A percentile compares a stretch with the other conserved stretches of the same genome.
phyloP scores from a whole-genome alignment of 2,888 invertebrate species.

The Drosophila austrosaltans region DNA sequence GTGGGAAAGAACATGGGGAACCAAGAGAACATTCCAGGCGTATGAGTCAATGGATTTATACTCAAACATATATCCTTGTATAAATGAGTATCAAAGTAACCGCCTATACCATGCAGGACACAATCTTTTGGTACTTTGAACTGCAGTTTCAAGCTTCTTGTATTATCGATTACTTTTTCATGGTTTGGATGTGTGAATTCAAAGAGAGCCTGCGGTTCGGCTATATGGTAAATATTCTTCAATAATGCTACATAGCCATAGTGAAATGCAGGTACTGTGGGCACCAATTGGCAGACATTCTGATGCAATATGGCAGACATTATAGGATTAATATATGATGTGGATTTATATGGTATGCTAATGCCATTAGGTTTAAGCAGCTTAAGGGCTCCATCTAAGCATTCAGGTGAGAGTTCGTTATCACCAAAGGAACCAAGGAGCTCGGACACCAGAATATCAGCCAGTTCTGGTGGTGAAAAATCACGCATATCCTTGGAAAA shows the following conservation, averaged over 20 bases:
- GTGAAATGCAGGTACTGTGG: conserved; percentile 85
- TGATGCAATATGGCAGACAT: conserved; percentile 94
- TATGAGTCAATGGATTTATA: conserved; percentile 94
- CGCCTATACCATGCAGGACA: conserved; percentile 96
- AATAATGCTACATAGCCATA: conserved; percentile 95
- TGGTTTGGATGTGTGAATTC: conserved; percentile 95
- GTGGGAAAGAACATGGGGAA: conserved; percentile 97
- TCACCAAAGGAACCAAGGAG: conserved; percentile 98
- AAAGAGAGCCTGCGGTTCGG: conserved; percentile 86
- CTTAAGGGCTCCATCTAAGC: conserved; percentile 96
- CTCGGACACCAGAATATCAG: conserved; percentile 98
- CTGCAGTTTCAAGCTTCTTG: conserved; percentile 87
- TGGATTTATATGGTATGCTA: conserved; percentile 95
- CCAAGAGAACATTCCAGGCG: conserved; percentile 98
- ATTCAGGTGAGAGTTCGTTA: conserved; percentile 99
- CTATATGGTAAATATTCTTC: conserved; percentile 82
- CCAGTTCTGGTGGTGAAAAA: conserved; percentile 91
- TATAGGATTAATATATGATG: conserved; percentile 96
- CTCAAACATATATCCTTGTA: conserved; percentile 94
- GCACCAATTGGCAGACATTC: conserved; percentile 85
- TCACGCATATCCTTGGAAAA: conserved; percentile 94
- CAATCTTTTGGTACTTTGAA: conserved; percentile 90
- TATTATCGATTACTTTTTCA: conserved; percentile 88
- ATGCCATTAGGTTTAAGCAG: conserved; percentile 94
- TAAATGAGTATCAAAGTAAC: conserved; percentile 95